A percentile compares a stretch with the other conserved stretches of the same genome.
Conservation (phyloP, 2,797 vertebrate genomes). For the Triplophysa bombifrons region DNA sequence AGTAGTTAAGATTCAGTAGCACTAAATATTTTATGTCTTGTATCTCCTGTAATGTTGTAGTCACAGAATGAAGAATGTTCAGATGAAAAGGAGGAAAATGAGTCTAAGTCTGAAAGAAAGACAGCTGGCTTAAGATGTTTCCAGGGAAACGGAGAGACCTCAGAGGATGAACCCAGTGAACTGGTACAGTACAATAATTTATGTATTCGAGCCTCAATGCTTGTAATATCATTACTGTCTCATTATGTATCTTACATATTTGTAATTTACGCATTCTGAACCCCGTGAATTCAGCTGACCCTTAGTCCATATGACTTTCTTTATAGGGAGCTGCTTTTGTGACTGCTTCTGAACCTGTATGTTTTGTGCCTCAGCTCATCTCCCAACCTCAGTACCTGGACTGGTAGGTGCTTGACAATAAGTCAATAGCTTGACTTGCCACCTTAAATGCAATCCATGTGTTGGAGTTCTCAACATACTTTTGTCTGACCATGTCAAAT, state of each 20-base stretch:
- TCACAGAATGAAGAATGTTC: conserved; percentile 32
- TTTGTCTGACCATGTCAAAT: background rate
- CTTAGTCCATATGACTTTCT: conserved; percentile 9
- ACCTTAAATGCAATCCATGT: background rate
- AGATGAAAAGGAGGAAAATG: conserved; percentile 42
- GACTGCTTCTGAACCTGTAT: conserved; percentile 35
- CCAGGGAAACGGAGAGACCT: conserved; percentile 47
- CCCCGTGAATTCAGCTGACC: background rate
- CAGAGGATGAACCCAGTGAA: conserved; percentile 52
- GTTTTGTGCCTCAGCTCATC: conserved; percentile 48
- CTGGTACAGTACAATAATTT: conserved; percentile 50
- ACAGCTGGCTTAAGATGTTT: conserved; percentile 54
- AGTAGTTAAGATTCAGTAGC: background rate
- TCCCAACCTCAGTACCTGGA: conserved; percentile 43
- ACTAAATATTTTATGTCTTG: background rate
- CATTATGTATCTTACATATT: conserved; percentile 21
- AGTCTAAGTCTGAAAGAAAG: conserved; percentile 46
- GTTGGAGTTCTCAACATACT: background rate
- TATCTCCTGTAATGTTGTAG: background rate
- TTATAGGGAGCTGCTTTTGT: conserved; percentile 53
- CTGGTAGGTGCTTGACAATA: conserved; percentile 48
- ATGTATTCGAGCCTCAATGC: background rate
- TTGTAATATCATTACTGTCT: background rate
- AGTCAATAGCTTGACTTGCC: background rate
- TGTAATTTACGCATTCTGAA: background rate